Percentiles rank a stretch among this genome's conserved stretches.
Evolutionary conservation across 37 sponge, comb jelly and placozoan genomes (phyloP).

Genomic region (Aphrocallistes beatrix): DNA sequence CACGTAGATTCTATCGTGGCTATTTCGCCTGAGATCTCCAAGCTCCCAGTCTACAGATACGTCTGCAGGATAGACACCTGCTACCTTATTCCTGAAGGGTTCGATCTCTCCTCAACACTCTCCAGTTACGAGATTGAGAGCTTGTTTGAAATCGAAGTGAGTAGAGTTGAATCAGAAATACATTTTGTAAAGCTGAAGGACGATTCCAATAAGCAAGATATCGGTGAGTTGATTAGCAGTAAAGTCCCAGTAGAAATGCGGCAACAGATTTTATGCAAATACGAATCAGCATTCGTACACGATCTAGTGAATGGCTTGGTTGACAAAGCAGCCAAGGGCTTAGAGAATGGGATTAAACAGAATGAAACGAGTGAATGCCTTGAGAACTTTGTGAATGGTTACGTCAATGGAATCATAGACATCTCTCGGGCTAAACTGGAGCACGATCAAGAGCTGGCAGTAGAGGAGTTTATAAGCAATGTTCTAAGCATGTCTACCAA

Average conservation of each 20-base stretch:
- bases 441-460: background rate
- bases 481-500: background rate
- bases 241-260: background rate
- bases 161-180: background rate
- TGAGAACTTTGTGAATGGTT: background rate
- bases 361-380: background rate
- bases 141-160: background rate
- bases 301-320: background rate
- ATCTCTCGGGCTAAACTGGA: background rate
- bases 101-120: background rate
- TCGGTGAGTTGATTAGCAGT: background rate
- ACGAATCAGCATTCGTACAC: background rate
- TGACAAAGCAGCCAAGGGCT: background rate
- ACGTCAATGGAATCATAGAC: background rate
- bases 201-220: background rate
- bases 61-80: background rate
- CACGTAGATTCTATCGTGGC: background rate
- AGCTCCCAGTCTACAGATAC: background rate
- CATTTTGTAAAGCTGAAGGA: background rate
- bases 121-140: background rate
- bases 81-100: background rate
- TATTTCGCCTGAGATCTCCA: constrained; percentile 28
- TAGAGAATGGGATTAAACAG: background rate
- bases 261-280: background rate
- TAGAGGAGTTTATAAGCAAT: background rate